These are phyloP conservation scores for Xenopus borealis DNA, from an alignment of 2,113 vertebrate genomes.

Conservation along the genomic window DNA sequence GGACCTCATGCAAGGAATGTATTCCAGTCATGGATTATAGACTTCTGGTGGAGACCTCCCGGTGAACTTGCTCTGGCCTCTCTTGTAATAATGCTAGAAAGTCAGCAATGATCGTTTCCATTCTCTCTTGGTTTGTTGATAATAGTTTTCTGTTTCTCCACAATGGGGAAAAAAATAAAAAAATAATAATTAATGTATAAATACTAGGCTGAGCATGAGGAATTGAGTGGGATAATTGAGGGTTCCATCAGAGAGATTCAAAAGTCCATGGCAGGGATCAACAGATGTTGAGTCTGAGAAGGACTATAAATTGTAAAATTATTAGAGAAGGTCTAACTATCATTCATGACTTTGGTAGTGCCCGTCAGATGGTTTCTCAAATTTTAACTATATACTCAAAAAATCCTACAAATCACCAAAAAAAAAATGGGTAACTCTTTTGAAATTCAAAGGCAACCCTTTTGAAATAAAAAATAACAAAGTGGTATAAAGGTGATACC, in stretches of 20 bases:
- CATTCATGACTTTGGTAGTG: too few relatives aligned
- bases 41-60: conserved; percentile 47
- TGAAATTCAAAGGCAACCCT: too few relatives aligned
- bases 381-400: too few relatives aligned
- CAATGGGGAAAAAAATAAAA: accelerated
- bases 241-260: conserved; percentile 8
- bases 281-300: conserved; percentile 1
- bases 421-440: too few relatives aligned
- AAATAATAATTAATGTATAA: background rate
- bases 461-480: too few relatives aligned
- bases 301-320: background rate
- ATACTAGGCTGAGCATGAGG: conserved; percentile 3
- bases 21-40: conserved; percentile 40
- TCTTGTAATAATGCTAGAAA: conserved; percentile 43
- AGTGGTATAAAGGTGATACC: too few relatives aligned
- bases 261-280: background rate
- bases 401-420: too few relatives aligned
- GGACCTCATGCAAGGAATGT: conserved; percentile 49
- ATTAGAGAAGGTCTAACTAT: too few relatives aligned
- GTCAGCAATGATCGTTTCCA: conserved; percentile 42
- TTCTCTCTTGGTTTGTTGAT: conserved; percentile 43
- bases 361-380: too few relatives aligned
- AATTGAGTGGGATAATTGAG: conserved; percentile 19
- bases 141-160: background rate
- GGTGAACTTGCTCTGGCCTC: conserved; percentile 51